Evolutionary conservation across 2,797 vertebrate genomes (phyloP).

Genomic region (Sebastes vulpes): DNA sequence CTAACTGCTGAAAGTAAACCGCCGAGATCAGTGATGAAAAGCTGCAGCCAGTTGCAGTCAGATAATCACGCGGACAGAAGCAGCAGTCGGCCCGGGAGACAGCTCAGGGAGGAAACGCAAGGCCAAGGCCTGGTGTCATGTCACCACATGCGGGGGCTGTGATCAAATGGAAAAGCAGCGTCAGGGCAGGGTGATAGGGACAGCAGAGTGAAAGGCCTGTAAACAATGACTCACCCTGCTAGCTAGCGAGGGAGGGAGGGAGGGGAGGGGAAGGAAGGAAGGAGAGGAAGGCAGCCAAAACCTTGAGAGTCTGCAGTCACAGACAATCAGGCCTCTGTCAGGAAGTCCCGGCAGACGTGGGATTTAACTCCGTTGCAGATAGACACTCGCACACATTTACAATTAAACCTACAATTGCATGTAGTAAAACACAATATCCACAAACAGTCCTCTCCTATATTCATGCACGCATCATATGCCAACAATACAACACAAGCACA

Average conservation of each 20-base stretch:
- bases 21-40: background rate
- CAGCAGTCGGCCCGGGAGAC: slow-evolving; percentile 6
- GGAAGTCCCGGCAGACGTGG: slow-evolving; percentile 80
- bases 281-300: slow-evolving; percentile 71
- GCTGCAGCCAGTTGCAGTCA: background rate
- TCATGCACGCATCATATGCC: slow-evolving; percentile 31
- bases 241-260: slow-evolving; percentile 52
- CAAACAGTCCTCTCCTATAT: slow-evolving; percentile 21
- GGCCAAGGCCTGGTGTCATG: slow-evolving; percentile 61
- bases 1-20: background rate
- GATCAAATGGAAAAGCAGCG: slow-evolving; percentile 81
- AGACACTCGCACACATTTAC: slow-evolving; percentile 18
- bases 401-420: slow-evolving; percentile 14
- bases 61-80: slow-evolving; percentile 16
- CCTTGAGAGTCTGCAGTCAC: slow-evolving; percentile 62
- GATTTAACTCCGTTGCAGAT: slow-evolving; percentile 44
- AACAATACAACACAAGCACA: slow-evolving; percentile 67
- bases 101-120: slow-evolving; percentile 57
- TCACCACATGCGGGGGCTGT: slow-evolving; percentile 64
- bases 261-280: slow-evolving; percentile 65
- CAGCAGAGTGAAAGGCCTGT: slow-evolving; percentile 77
- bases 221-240: slow-evolving; percentile 86
- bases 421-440: background rate
- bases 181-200: slow-evolving; percentile 75
- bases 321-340: slow-evolving; percentile 92